Base-by-base conservation (phyloP, 2,888 invertebrate genomes). In the Pollenia angustigena region DNA sequence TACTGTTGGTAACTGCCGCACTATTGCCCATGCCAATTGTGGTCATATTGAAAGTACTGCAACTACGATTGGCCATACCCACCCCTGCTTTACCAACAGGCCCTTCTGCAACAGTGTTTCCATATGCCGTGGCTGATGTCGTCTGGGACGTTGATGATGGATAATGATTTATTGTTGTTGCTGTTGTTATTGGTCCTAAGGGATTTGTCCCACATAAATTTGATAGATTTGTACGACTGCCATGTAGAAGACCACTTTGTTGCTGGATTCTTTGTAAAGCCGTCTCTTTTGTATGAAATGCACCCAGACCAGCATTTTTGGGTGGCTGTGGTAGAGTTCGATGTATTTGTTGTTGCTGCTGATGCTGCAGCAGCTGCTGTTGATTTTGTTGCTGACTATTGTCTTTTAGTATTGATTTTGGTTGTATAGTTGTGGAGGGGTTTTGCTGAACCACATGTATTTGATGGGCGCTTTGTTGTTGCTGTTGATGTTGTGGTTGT, bases 191-290 rank as follows among this genome's bases (percentile, higher is more conserved):
- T 85, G 72, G 81, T 68, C 89, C 89, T 76, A 89, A 62, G 75
- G 87, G 48, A 84, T 87, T 86, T 74, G 85, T 83, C 52, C 86
- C 87, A 85, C 88, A 87, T 76, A 89, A 68, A 69, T 85, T 80
- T 44, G 87, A 85, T 75, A 89, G 84, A 88, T 89, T 90, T 48
- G 90, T 84, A 44, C 89, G 90, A 78, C 87, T 87, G 54, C 87
- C 88, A 23, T 85, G 80, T 12, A 88, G 56, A 16, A 90, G 86
- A 85, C 91, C 91, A 81, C 90, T 91, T 86, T 92, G 92, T 83
- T 92, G 91, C 78, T 92, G 92, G 11, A 91, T 89, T 23, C 92
- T 90, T 69, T 91, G 91, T 76, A 91, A 46, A 14, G 91, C 90
- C 40, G 91, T 72, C 81, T 91, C 91, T 16, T 91, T 90, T 12